Conservation (phyloP, 1,140 invertebrate genomes). For the Neodiprion fabricii region DNA sequence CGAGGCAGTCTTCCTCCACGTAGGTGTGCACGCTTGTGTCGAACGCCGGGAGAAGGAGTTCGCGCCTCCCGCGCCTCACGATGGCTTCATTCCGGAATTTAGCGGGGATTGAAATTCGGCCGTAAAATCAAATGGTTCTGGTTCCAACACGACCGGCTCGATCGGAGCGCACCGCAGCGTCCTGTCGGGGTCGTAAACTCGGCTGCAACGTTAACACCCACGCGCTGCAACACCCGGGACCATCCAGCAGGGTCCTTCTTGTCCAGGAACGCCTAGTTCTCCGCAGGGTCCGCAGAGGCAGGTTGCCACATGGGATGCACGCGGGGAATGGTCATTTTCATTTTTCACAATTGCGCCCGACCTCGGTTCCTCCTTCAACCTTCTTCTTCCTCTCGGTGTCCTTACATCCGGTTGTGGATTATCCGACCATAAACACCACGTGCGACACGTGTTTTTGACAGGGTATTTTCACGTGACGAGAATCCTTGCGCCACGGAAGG, state of each 20-base stretch:
- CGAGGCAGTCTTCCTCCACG: too few species aligned
- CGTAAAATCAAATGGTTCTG: conserved; percentile 41
- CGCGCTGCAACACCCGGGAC: conserved; percentile 19
- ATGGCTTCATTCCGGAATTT: conserved; percentile 7
- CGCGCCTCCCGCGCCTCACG: conserved; percentile 22
- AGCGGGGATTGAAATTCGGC: conserved; percentile 35
- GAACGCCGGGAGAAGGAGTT: too few species aligned
- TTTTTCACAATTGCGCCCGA: neutral
- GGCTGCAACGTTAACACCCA: conserved; percentile 36
- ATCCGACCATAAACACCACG: neutral
- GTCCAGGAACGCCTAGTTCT: conserved; percentile 21
- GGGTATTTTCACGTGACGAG: neutral
- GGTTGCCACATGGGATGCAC: conserved; percentile 21
- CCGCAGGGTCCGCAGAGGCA: neutral
- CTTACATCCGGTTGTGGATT: too few species aligned
- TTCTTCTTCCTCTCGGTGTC: too few species aligned
- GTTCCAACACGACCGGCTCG: conserved; percentile 22
- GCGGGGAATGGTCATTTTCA: neutral
- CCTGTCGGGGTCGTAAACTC: conserved; percentile 36
- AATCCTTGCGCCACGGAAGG: too few species aligned
- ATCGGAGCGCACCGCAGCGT: conserved; percentile 13
- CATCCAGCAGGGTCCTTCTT: neutral
- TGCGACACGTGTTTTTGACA: neutral
- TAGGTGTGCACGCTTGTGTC: too few species aligned
- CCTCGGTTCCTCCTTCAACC: too few species aligned